Percentiles rank a stretch among this genome's conserved stretches.
Conservation (phyloP, 2,113 vertebrate genomes). For the Cochlearius cochlearius region DNA sequence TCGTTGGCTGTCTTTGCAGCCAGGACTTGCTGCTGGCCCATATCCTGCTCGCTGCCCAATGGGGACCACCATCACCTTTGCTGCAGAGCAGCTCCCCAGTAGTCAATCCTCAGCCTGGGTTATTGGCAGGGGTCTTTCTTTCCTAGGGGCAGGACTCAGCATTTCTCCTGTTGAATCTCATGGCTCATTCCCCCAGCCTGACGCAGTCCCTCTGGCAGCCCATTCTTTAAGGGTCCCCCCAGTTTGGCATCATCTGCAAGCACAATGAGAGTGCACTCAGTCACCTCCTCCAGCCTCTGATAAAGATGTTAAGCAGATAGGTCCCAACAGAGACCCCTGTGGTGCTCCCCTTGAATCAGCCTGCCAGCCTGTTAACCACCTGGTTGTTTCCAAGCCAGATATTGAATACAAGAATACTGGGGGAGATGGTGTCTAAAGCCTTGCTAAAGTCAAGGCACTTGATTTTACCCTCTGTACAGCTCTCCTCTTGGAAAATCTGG, state of each 20-base stretch:
- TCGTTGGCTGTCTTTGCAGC: background rate
- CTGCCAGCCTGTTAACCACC: background rate
- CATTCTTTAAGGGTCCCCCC: background rate
- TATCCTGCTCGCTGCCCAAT: background rate
- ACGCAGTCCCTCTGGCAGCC: background rate
- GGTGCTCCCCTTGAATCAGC: background rate
- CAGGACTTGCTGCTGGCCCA: background rate
- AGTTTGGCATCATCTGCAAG: background rate
- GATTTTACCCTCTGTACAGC: background rate
- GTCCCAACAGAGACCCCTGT: background rate
- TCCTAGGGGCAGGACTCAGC: background rate
- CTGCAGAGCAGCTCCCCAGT: accelerated
- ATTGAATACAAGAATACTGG: background rate
- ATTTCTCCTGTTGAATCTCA: background rate
- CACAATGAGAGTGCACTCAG: background rate
- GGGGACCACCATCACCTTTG: background rate
- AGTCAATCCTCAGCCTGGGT: background rate
- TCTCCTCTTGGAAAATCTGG: background rate
- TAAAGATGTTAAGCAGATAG: background rate
- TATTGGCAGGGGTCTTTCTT: background rate
- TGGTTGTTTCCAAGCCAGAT: background rate
- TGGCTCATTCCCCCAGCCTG: background rate
- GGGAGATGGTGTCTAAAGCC: background rate
- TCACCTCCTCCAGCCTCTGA: background rate
- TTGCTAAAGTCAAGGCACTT: background rate